These are phyloP conservation scores for Planococcus citri DNA, from an alignment of 1,140 invertebrate species.

Conservation along the genomic window DNA sequence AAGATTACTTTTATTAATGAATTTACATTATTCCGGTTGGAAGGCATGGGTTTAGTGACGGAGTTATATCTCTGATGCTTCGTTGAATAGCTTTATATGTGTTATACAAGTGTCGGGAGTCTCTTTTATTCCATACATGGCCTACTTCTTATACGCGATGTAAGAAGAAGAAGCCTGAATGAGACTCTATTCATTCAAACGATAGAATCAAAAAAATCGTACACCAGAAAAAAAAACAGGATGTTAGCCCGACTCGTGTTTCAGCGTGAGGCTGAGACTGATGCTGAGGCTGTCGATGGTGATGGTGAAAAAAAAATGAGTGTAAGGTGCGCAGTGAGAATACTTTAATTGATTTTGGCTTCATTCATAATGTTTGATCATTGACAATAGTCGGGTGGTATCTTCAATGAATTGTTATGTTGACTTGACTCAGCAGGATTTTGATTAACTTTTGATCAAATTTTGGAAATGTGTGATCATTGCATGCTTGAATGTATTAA, in stretches of 20 bases:
- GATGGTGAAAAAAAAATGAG: no score
- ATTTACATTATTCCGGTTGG: conserved; percentile 19
- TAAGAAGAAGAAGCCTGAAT: neutral
- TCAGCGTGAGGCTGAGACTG: no score
- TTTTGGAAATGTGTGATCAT: no score
- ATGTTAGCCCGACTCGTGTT: neutral
- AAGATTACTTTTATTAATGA: conserved; percentile 20
- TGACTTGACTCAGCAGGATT: no score
- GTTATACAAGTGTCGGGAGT: conserved; percentile 15
- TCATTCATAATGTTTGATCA: neutral
- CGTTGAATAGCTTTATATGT: conserved; percentile 14
- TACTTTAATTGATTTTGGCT: neutral
- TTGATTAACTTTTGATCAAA: no score
- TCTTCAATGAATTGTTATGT: no score
- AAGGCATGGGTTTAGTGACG: conserved; percentile 13
- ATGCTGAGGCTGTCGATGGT: no score
- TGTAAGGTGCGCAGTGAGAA: no score
- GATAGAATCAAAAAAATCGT: neutral
- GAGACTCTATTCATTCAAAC: conserved; percentile 5
- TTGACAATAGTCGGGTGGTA: neutral
- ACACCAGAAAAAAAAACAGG: neutral
- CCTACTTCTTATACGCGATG: conserved; percentile 9
- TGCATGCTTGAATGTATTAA: no score
- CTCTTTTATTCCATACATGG: conserved; percentile 5
- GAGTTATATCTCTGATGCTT: conserved; percentile 12